phyloP scores from a whole-genome alignment of 2,888 invertebrate genomes.

The Agrochola circellaris region DNA sequence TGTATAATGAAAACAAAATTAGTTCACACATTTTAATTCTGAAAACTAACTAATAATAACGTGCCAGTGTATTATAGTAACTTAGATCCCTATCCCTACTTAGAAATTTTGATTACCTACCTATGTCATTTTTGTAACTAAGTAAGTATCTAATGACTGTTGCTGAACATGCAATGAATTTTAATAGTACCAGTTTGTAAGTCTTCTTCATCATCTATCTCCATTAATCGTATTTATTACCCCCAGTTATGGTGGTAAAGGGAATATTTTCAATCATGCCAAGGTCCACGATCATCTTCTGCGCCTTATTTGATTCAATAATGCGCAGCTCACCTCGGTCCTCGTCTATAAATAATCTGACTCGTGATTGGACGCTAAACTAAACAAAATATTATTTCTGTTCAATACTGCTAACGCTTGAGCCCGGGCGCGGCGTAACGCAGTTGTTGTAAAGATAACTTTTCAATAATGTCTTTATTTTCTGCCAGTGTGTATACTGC shows the following conservation, averaged over 20 bases:
- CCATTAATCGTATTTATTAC: constrained; percentile 52
- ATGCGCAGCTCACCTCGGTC: constrained; percentile 47
- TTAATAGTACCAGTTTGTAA: constrained; percentile 15
- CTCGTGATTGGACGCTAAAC: constrained; percentile 65
- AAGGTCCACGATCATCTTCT: constrained; percentile 58
- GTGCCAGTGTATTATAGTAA: background rate
- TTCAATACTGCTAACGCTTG: constrained; percentile 49
- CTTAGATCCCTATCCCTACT: background rate
- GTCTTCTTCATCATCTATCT: constrained; percentile 8
- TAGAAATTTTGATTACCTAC: background rate
- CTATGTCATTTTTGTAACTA: background rate
- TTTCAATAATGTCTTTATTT: constrained; percentile 37
- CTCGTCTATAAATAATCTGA: constrained; percentile 69
- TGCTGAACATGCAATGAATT: constrained; percentile 18
- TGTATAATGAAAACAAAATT: background rate
- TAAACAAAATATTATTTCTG: constrained; percentile 65
- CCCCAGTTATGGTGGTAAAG: constrained; percentile 39
- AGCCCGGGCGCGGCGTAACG: constrained; percentile 29
- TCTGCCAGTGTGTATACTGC: constrained; percentile 40
- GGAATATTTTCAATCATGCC: constrained; percentile 53
- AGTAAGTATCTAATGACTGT: background rate
- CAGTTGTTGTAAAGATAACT: constrained; percentile 40
- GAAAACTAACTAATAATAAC: background rate
- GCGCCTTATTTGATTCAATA: constrained; percentile 51
- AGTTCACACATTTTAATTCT: background rate